A percentile compares a stretch with the other conserved stretches of the same genome.
phyloP scores from a whole-genome alignment of 2,113 vertebrate species.

The Eclectus roratus region DNA sequence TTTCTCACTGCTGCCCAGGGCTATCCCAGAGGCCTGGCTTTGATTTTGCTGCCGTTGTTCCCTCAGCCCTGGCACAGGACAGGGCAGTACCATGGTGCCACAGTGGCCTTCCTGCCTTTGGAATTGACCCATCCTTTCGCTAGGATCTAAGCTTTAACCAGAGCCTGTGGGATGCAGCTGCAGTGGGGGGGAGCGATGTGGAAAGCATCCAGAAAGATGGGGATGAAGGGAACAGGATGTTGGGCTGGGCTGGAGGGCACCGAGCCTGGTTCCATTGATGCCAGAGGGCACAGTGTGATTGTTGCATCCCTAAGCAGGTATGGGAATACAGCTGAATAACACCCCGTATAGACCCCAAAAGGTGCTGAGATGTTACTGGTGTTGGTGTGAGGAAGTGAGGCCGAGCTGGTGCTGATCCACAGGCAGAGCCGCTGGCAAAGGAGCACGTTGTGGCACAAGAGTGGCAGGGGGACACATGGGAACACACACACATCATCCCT shows the following conservation, averaged over 20 bases:
- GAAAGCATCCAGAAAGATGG: not conserved
- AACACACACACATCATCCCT: not conserved
- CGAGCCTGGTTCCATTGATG: not conserved
- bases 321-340: not conserved
- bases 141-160: constrained; percentile 29
- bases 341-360: not conserved
- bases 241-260: not conserved
- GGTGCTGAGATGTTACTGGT: constrained; percentile 17
- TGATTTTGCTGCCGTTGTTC: constrained; percentile 49
- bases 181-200: not conserved
- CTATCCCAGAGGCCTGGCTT: constrained; percentile 11
- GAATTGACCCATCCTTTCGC: constrained; percentile 50
- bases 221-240: not conserved
- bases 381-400: constrained; percentile 26
- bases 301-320: not conserved
- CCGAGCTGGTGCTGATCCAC: not conserved
- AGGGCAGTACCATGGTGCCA: not conserved
- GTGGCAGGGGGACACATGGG: not conserved
- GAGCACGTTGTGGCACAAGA: not conserved
- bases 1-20: not conserved
- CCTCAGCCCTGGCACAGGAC: not conserved
- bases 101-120: not conserved
- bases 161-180: not conserved
- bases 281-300: rapidly evolving
- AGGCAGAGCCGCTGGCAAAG: not conserved